Conservation (phyloP, 2,888 invertebrate species). For the Agrotis ipsilon region DNA sequence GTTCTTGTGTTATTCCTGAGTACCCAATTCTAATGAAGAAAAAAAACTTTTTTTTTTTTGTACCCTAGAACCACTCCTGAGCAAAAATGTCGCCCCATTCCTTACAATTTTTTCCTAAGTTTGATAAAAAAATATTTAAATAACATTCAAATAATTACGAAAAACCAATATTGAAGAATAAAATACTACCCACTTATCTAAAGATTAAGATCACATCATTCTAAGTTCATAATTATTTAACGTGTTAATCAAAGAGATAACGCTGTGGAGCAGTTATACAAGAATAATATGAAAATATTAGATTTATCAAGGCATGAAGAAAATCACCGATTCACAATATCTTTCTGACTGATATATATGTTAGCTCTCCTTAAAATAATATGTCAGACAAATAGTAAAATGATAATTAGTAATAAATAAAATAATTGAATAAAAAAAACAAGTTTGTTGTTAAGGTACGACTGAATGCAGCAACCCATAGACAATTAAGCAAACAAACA, state of each 20-base stretch:
- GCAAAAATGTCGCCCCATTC: too few species aligned
- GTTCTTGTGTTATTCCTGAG: too few species aligned
- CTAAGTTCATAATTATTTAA: conserved; percentile 23
- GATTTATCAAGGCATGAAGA: neutral
- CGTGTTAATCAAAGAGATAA: conserved; percentile 38
- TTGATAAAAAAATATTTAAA: neutral
- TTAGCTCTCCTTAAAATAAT: neutral
- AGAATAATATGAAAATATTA: neutral
- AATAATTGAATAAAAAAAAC: too few species aligned
- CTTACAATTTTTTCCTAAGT: too few species aligned
- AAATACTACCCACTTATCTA: conserved; percentile 9
- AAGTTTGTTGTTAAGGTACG: neutral
- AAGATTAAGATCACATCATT: conserved; percentile 15
- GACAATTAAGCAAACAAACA: neutral
- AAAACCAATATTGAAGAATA: neutral
- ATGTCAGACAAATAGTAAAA: neutral
- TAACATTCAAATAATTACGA: neutral
- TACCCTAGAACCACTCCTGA: too few species aligned
- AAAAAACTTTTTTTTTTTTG: too few species aligned
- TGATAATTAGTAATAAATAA: too few species aligned
- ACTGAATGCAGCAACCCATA: neutral
- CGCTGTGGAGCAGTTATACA: neutral
- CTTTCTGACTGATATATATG: neutral
- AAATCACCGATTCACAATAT: neutral
- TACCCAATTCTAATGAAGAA: too few species aligned